Conservation (phyloP, 2,888 invertebrate genomes). For the Leptinotarsa juncta region DNA sequence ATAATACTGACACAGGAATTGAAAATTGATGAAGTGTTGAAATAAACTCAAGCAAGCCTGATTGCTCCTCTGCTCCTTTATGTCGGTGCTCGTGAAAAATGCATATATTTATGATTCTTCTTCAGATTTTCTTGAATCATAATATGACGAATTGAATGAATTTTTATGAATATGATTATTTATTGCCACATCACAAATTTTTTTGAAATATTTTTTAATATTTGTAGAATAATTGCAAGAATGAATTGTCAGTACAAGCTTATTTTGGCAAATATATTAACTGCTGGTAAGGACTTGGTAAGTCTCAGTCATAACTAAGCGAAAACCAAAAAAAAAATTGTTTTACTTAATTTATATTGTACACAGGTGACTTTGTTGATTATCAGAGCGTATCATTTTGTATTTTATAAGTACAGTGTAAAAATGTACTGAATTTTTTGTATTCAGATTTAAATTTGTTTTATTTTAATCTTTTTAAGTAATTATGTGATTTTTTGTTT, state of each 20-base stretch:
- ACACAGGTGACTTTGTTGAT: slow-evolving; percentile 25
- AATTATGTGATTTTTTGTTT: slow-evolving; percentile 44
- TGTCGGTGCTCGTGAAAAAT: too few relatives aligned
- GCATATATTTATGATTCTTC: too few relatives aligned
- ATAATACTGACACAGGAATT: too few relatives aligned
- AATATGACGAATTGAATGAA: slow-evolving; percentile 8
- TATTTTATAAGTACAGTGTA: slow-evolving; percentile 46
- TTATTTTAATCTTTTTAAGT: slow-evolving; percentile 36
- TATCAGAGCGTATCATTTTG: slow-evolving; percentile 30
- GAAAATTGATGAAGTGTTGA: too few relatives aligned
- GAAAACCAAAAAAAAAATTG: slow-evolving; percentile 5
- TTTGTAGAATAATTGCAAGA: not conserved
- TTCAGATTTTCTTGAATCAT: too few relatives aligned
- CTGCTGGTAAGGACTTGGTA: not conserved
- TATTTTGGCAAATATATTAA: not conserved
- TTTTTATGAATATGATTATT: slow-evolving; percentile 27
- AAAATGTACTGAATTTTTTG: slow-evolving; percentile 43
- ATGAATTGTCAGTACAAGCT: too few relatives aligned
- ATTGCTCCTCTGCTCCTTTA: too few relatives aligned
- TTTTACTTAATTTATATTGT: slow-evolving; percentile 28
- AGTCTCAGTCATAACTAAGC: not conserved
- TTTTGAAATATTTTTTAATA: not conserved
- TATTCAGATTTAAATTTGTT: slow-evolving; percentile 37
- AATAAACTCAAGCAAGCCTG: too few relatives aligned
- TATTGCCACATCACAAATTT: not conserved